Evolutionary conservation across 2,888 invertebrate genomes (phyloP).

Genomic region (Acronicta alni): DNA sequence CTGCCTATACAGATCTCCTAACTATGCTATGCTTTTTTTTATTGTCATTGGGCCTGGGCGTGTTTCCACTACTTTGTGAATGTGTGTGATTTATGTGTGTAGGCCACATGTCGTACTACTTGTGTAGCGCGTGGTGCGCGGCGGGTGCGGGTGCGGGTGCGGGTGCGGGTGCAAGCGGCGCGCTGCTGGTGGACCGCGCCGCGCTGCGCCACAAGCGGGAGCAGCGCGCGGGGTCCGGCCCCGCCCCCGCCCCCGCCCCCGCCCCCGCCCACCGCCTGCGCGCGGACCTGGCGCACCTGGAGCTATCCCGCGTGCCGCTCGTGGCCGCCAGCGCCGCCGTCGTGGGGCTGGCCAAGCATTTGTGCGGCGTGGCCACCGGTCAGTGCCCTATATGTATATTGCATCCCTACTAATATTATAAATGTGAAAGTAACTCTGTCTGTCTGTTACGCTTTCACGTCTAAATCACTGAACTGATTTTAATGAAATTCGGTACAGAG

Average conservation of each 20-base stretch:
- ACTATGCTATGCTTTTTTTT: too few species aligned
- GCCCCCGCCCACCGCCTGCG: conserved; percentile 91
- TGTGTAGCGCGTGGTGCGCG: conserved; percentile 90
- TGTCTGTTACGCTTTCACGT: too few species aligned
- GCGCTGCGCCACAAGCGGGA: conserved; percentile 94
- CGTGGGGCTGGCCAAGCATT: conserved; percentile 95
- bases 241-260: conserved; percentile 90
- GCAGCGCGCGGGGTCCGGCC: conserved; percentile 48
- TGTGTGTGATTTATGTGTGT: too few species aligned
- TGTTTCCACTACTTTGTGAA: too few species aligned
- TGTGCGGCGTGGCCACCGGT: conserved; percentile 97
- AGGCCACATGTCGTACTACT: conserved; percentile 95
- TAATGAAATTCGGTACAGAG: too few species aligned
- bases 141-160: conserved; percentile 39
- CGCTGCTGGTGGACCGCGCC: conserved; percentile 94
- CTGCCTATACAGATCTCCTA: too few species aligned
- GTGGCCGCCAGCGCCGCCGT: conserved; percentile 77
- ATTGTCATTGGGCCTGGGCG: too few species aligned
- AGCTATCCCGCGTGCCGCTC: conserved; percentile 86
- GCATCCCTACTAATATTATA: too few species aligned
- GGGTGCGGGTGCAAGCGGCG: conserved; percentile 84
- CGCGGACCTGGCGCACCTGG: conserved; percentile 95
- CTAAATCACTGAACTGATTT: too few species aligned
- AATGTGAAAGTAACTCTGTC: too few species aligned
- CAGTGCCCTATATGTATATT: too few species aligned